A percentile compares a stretch with the other conserved stretches of the same genome.
Conservation (phyloP, 2,888 invertebrate genomes). For the Phyto melanocephala region DNA sequence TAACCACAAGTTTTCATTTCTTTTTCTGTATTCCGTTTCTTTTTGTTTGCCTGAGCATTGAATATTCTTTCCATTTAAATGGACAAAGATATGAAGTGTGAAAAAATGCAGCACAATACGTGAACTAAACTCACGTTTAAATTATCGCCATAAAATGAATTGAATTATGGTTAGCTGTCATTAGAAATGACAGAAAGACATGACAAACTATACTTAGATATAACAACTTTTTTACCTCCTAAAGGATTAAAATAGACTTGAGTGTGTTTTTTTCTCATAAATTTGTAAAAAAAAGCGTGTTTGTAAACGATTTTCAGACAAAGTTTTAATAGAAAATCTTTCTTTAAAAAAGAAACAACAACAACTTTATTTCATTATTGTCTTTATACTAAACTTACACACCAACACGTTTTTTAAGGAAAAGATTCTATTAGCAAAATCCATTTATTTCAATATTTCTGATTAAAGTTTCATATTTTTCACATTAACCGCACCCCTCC, state of each 20-base stretch:
- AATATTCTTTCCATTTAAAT: conserved; percentile 17
- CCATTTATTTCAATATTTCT: conserved; percentile 73
- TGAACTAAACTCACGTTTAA: conserved; percentile 51
- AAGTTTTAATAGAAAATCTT: not conserved
- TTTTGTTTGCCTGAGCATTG: not conserved
- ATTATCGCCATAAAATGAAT: conserved; percentile 63
- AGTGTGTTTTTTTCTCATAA: not conserved
- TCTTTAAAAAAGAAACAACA: not conserved
- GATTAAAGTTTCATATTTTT: conserved; percentile 68
- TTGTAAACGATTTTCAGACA: conserved; percentile 11
- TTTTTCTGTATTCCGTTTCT: not conserved
- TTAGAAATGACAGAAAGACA: conserved; percentile 59
- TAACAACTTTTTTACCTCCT: not conserved
- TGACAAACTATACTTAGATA: conserved; percentile 43
- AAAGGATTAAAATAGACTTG: conserved; percentile 7
- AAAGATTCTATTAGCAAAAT: conserved; percentile 73
- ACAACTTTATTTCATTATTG: not conserved
- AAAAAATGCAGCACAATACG: conserved; percentile 18
- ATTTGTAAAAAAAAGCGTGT: conserved; percentile 7
- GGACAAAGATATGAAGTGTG: conserved; percentile 40
- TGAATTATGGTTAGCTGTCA: conserved; percentile 69
- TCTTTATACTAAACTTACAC: conserved; percentile 44
- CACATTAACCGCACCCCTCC: conserved; percentile 5
- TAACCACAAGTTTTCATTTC: conserved; percentile 16
- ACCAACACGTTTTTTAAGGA: no score